These are phyloP conservation scores for Electrophaes corylata DNA, from an alignment of 2,888 invertebrate species.

Conservation along the genomic window DNA sequence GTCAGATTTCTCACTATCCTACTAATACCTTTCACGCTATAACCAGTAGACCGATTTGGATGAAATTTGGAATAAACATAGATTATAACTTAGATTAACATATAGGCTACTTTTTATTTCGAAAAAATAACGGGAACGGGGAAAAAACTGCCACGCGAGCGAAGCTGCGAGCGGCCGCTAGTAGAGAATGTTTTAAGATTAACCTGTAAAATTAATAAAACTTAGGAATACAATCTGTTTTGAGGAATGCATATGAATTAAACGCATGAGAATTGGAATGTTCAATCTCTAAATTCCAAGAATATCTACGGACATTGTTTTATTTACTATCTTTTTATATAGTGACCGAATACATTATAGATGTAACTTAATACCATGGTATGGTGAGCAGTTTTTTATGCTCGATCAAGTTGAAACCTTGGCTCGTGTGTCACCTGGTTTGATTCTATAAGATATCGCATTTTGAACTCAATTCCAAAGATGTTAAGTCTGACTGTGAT, in stretches of 20 bases:
- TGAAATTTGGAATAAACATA: too few species aligned
- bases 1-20: background rate
- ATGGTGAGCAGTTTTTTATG: constrained; percentile 75
- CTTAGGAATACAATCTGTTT: background rate
- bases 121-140: too few species aligned
- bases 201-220: background rate
- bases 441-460: constrained; percentile 34
- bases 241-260: background rate
- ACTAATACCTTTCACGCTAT: too few species aligned
- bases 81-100: too few species aligned
- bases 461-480: constrained; percentile 44
- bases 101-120: too few species aligned
- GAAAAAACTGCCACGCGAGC: too few species aligned
- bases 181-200: background rate
- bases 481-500: constrained; percentile 40
- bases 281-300: background rate
- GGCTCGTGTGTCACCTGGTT: constrained; percentile 74
- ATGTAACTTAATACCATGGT: constrained; percentile 68
- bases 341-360: constrained; percentile 33
- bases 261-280: background rate
- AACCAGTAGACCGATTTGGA: too few species aligned
- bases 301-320: background rate
- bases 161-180: too few species aligned
- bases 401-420: constrained; percentile 73
- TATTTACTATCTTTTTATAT: background rate